A percentile compares a stretch with the other conserved stretches of the same genome.
These are phyloP conservation scores for Pipra filicauda DNA, from an alignment of 2,113 vertebrate species.

Conservation along the genomic window DNA sequence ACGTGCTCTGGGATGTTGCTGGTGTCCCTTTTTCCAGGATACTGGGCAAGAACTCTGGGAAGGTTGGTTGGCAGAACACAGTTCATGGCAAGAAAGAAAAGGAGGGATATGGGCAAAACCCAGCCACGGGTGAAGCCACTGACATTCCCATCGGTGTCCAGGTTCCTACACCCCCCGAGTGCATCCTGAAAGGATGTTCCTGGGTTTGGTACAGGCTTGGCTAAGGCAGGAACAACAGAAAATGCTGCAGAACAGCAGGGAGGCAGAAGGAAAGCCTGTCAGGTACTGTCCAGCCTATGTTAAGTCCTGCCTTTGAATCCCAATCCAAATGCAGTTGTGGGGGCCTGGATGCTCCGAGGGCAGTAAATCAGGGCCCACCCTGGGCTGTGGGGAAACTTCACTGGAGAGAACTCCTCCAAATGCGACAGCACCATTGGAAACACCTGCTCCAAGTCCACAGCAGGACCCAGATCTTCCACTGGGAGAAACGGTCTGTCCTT, in stretches of 20 bases:
- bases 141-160: accelerated
- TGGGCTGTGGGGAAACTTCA: background rate
- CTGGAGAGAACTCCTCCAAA: background rate
- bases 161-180: background rate
- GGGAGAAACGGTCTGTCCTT: background rate
- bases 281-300: background rate
- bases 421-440: background rate
- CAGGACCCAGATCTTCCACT: background rate
- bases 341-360: background rate
- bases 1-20: background rate
- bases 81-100: background rate
- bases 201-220: background rate
- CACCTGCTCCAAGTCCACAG: background rate
- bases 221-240: background rate
- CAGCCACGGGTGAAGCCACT: accelerated
- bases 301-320: background rate
- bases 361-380: background rate
- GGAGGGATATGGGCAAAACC: background rate
- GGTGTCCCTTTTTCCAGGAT: background rate
- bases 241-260: background rate
- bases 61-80: background rate
- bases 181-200: background rate
- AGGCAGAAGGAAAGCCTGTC: background rate
- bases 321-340: background rate
- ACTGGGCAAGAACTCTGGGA: background rate